Conservation (phyloP, 2,797 vertebrate species). For the Argentina silus region DNA sequence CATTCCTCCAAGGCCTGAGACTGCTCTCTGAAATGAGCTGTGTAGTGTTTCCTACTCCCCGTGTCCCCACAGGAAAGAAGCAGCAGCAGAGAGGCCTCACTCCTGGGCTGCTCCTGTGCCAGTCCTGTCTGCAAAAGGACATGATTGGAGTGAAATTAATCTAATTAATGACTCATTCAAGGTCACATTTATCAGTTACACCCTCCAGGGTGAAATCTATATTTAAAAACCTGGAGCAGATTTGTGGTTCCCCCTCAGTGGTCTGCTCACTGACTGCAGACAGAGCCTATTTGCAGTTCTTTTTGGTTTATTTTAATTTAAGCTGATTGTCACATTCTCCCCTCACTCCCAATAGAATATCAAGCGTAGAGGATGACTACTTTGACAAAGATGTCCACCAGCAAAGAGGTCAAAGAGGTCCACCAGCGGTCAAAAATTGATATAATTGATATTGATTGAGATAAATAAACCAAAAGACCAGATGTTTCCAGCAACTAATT, state of each 20-base stretch:
- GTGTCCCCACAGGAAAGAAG: background rate
- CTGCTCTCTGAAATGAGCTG: background rate
- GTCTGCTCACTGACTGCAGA: background rate
- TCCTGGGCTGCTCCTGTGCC: background rate
- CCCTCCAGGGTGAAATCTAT: slow-evolving; percentile 19
- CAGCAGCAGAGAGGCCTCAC: background rate
- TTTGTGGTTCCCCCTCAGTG: background rate
- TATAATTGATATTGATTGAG: no score
- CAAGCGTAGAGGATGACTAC: background rate
- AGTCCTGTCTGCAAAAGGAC: slow-evolving; percentile 17
- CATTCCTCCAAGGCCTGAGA: slow-evolving; percentile 7
- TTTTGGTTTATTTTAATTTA: background rate
- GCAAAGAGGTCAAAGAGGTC: background rate
- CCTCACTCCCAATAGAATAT: background rate
- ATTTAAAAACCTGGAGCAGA: slow-evolving; percentile 15
- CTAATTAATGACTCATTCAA: slow-evolving; percentile 29
- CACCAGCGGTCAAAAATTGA: background rate
- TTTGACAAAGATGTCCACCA: background rate
- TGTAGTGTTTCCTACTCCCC: slow-evolving; percentile 6
- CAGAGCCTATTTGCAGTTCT: background rate
- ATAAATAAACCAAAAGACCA: background rate
- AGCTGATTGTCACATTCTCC: background rate
- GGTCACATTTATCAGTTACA: slow-evolving; percentile 23
- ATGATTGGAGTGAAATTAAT: slow-evolving; percentile 17
- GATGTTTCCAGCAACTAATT: background rate